phyloP scores from a whole-genome alignment of 2,888 invertebrate genomes.

The Drosophila macrospina region DNA sequence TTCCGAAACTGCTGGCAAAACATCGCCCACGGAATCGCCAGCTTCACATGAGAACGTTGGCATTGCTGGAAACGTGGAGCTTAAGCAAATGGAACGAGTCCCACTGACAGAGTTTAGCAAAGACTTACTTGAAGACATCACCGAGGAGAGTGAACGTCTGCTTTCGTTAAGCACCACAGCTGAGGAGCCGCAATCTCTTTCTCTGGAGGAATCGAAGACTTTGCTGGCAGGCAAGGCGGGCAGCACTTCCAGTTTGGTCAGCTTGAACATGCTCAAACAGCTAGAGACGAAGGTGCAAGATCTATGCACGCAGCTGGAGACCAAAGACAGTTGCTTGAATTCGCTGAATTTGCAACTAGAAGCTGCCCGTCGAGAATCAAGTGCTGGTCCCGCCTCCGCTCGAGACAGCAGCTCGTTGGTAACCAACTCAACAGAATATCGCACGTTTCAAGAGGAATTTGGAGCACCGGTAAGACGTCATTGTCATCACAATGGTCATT shows the following conservation, averaged over 20 bases:
- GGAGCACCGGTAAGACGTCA: conserved; percentile 87
- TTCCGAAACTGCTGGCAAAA: conserved; percentile 31
- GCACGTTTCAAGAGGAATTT: conserved; percentile 90
- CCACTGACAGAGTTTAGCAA: conserved; percentile 81
- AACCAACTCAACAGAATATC: conserved; percentile 88
- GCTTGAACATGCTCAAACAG: conserved; percentile 82
- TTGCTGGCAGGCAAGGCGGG: conserved; percentile 48
- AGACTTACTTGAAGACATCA: conserved; percentile 85
- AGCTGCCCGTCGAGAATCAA: conserved; percentile 70
- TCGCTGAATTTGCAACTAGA: conserved; percentile 83
- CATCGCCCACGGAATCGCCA: conserved; percentile 52
- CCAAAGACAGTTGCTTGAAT: conserved; percentile 83
- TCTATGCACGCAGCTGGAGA: conserved; percentile 79
- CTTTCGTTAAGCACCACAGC: conserved; percentile 77
- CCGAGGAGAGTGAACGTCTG: conserved; percentile 84
- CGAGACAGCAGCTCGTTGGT: conserved; percentile 83
- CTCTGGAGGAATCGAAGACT: conserved; percentile 69
- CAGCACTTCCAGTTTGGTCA: conserved; percentile 69
- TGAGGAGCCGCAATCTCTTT: conserved; percentile 79
- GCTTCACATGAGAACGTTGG: conserved; percentile 20
- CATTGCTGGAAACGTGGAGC: conserved; percentile 42
- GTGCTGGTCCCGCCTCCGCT: conserved; percentile 78
- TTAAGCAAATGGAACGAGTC: conserved; percentile 84
- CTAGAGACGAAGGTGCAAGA: conserved; percentile 83
- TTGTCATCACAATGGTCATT: not conserved